Base-by-base conservation (phyloP, 2,113 vertebrate genomes). In the Antigone vipio region DNA sequence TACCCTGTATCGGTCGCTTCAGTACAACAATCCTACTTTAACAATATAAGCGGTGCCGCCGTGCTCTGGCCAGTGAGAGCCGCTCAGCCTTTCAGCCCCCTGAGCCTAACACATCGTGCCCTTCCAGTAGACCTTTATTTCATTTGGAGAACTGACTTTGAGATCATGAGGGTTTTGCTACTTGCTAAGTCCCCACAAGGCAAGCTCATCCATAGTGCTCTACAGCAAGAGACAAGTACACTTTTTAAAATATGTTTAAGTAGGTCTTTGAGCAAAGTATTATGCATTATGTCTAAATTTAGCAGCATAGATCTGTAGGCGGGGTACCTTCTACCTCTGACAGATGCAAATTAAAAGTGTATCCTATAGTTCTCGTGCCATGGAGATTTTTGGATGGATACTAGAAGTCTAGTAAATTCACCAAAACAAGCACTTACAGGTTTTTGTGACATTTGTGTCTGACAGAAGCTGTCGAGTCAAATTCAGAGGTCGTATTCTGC, bases 281-380 rank as follows among this genome's bases (percentile, higher is more conserved):
- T 8, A 15, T 17, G 9, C 27, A 45, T 76, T 34, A 24, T 15
- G 9, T 35, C 32, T 15, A 35, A 56, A 53, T 15, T 19, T 2
- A 74, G 50, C 63, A 58, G 55, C 47, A 49, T 24, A 47, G 21
- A 68, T 10, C 45, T 27, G 17, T 4, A 32, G 1, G 7, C 52
- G 34, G 1, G 1, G 44, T 11, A 72, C 8, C 6, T 12, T 75
- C 53, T 12, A 1, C 1, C 40, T 56, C 67, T 1, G 4, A 18
- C 32, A 12, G 8, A 58, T 9, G 15, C 24, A 74, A 52, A 23
- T 42, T 22, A 44, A 52, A 74, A 49, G 45, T 2, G 8, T 10
- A 66, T 9, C 75, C 49, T 35, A 0, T 85, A 64, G 59, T 63
- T 75, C 52, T 4, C 2, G 17, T 3, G 30, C 18, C 40, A 20